Base-by-base conservation (phyloP, 2,113 vertebrate species). In the Ceratotherium simum region DNA sequence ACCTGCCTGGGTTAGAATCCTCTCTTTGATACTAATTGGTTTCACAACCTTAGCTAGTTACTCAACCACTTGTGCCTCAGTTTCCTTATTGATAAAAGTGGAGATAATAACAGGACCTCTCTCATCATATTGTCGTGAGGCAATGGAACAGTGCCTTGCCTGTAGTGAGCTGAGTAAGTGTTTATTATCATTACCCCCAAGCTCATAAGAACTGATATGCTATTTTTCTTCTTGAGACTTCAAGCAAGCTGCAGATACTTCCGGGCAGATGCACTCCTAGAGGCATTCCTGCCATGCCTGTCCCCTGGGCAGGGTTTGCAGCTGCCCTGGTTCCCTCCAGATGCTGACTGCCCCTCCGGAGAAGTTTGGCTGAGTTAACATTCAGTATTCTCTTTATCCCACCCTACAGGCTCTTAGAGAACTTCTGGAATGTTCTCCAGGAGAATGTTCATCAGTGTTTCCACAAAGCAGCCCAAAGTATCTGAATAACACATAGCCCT, bases 401-500 rank as follows among this genome's bases (percentile, higher is more conserved):
- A 84, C 33, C 65, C 36, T 80, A 8, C 29, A 94, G 27, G 62
- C 23, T 90, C 33, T 89, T 81, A 67, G 31, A 91, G 62, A 97
- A 31, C 11, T 88, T 95, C 90, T 54, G 62, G 56, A 93, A 85
- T 69, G 12, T 76, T 94, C 96, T 88, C 69, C 64, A 58, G 78
- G 27, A 85, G 81, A 93, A 89, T 82, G 25, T 4, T 82, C 9
- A 76, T 94, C 81, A 94, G 58, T 62, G 14, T 95, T 85, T 91
- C 39, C 72, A 72, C 79, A 88, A 96, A 96, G 46, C 70, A 97
- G n/a, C 25, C 75, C 29, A 48, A 95, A 94, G 25, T 70, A 96
- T 96, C 90, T 97, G 84, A 96, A 75, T 91, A 97, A 90, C 75
- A 92, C 56, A 90, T 29, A 29, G 12, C 79, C 39, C 58, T 87